Base-by-base conservation (phyloP, 2,113 vertebrate species). In the Kryptolebias marmoratus region DNA sequence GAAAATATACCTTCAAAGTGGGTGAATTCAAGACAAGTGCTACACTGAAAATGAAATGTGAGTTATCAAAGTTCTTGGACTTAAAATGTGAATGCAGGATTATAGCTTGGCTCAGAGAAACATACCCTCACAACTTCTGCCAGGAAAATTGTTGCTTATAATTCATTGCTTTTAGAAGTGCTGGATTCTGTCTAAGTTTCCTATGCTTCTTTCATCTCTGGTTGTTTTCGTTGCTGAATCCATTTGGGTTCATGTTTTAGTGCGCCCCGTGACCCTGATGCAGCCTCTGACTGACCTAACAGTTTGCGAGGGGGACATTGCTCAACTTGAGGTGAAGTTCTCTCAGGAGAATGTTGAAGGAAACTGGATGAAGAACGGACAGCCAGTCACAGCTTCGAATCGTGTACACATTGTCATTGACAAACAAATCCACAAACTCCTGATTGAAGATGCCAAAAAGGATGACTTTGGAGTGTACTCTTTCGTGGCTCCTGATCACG, bases 251-350 rank as follows among this genome's bases (percentile, higher is more conserved):
- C 1, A 14, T 63, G 13, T 83, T 73, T 63, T 78, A 99, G 98
- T 97, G 81, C 97, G 96, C 1, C 95, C 98, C 1, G 95, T 99
- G 63, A 94, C 93, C 67, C 91, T 99, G 83, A 92, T 99, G 64
- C 95, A 97, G 91, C 97, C 96, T 71, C 92, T 99, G 63, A 89
- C 93, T 36, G 97, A 99, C 91, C 88, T 97, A 79, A 96, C 95
- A 7, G 92, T 98, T 75, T 99, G 98, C 6, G 98, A 99, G 84
- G 96, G 98, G n/a, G 97, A 99, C 89, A 98, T 99, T 1, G 96
- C 96, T 69, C 96, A 99, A 75, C 86, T 99, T 76, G 97, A 99
- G 92, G 96, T 98, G 50, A 96, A 94, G 89, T 96, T 99, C 71
- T 99, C 97, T 60, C 94, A 97, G 68, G 97, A 97, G 93, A 96